Percentiles rank a stretch among this genome's conserved stretches.
Evolutionary conservation across 2,797 vertebrate genomes (phyloP).

Genomic region (Manis javanica): DNA sequence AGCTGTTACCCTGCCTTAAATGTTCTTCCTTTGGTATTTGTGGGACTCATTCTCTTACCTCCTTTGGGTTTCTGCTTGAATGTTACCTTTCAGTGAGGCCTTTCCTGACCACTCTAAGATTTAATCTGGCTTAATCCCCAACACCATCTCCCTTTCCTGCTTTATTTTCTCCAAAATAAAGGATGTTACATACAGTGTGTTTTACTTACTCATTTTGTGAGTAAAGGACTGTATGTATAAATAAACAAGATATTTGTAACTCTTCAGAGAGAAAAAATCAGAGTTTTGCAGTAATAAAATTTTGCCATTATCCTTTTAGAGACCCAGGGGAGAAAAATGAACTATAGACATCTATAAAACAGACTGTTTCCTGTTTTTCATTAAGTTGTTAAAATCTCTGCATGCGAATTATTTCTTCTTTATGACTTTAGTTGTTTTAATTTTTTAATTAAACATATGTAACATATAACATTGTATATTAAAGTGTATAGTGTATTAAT

Average conservation of each 20-base stretch:
- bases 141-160: background rate
- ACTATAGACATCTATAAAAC: background rate
- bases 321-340: background rate
- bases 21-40: background rate
- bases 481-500: too few species aligned
- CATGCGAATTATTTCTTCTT: background rate
- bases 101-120: background rate
- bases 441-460: background rate
- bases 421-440: background rate
- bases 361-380: background rate
- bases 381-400: background rate
- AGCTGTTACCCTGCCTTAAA: background rate
- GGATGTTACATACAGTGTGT: background rate
- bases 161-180: slow-evolving; percentile 31
- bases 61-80: background rate
- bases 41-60: background rate
- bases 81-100: background rate
- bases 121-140: background rate
- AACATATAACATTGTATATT: background rate
- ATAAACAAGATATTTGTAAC: background rate
- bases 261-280: background rate
- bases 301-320: background rate
- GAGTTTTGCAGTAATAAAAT: background rate
- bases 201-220: background rate
- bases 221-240: background rate